A percentile compares a stretch with the other conserved stretches of the same genome.
Conservation (phyloP, 23 tunicate genomes). For the Oikopleura dioica region DNA sequence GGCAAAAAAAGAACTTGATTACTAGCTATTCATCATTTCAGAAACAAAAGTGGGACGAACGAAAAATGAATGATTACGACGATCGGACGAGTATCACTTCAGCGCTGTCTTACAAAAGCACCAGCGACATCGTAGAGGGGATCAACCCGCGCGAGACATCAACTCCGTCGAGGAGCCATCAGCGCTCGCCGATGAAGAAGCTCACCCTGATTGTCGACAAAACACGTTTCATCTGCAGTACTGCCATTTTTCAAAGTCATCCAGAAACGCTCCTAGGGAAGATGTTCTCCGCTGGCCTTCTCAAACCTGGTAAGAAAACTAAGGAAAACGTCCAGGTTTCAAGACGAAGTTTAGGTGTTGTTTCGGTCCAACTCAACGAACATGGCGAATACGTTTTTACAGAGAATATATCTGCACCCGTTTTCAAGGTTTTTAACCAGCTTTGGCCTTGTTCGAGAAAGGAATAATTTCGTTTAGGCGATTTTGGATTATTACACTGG, state of each 20-base stretch:
- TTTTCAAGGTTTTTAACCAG: slow-evolving; percentile 39
- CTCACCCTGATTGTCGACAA: slow-evolving; percentile 58
- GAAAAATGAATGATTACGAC: too few relatives aligned
- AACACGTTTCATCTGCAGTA: slow-evolving; percentile 53
- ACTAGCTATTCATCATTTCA: too few relatives aligned
- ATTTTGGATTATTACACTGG: slow-evolving; percentile 69
- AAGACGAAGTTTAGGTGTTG: neutral
- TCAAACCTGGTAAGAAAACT: neutral
- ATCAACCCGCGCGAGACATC: too few relatives aligned
- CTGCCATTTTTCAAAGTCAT: slow-evolving; percentile 32
- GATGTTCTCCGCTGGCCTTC: neutral
- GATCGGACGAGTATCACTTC: too few relatives aligned
- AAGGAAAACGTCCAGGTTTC: neutral
- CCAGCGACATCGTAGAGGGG: too few relatives aligned
- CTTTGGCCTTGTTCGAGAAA: neutral
- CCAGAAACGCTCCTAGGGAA: slow-evolving; percentile 88
- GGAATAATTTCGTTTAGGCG: neutral
- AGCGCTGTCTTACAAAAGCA: too few relatives aligned
- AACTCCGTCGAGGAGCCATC: too few relatives aligned
- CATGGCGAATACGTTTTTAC: slow-evolving; percentile 64
- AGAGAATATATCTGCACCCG: slow-evolving; percentile 31
- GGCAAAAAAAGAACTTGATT: too few relatives aligned
- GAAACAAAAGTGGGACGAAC: too few relatives aligned
- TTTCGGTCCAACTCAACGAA: slow-evolving; percentile 31
- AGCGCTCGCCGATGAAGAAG: slow-evolving; percentile 25